phyloP scores from a whole-genome alignment of 2,113 vertebrate species.

The Galeopterus variegatus region DNA sequence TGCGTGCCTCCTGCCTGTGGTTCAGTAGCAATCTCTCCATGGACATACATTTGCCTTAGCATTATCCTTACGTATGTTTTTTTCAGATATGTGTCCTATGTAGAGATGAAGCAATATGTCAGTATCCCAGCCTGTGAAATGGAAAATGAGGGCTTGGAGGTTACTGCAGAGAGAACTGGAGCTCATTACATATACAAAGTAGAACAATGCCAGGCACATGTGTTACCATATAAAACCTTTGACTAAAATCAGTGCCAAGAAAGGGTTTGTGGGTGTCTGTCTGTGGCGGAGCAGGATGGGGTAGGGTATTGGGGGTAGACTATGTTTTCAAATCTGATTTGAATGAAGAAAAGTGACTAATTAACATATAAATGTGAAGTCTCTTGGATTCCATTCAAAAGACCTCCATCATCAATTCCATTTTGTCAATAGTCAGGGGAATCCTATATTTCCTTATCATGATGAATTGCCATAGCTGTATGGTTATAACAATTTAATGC shows the following conservation, averaged over 20 bases:
- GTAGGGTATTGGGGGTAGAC: too few relatives aligned
- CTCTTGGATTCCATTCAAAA: not conserved
- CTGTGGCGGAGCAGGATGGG: not conserved
- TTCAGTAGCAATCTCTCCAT: rapidly evolving
- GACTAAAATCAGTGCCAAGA: not conserved
- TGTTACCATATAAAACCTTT: not conserved
- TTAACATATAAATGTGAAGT: not conserved
- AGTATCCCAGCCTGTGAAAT: not conserved
- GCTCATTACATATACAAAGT: not conserved
- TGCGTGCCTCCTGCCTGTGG: not conserved
- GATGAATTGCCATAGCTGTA: not conserved
- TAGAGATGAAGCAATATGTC: slow-evolving; percentile 35
- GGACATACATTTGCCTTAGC: not conserved
- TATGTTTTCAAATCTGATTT: slow-evolving; percentile 11
- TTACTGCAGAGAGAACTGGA: not conserved
- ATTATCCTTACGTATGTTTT: not conserved
- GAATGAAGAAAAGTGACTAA: not conserved
- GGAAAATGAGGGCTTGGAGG: not conserved
- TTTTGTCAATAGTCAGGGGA: not conserved
- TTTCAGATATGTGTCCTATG: not conserved
- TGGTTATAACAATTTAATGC: not conserved
- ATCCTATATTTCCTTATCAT: not conserved
- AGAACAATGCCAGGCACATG: not conserved
- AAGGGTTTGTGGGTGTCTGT: too few relatives aligned
- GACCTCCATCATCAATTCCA: not conserved